Base-by-base conservation (phyloP, 2,888 invertebrate species). In the Matsumyia berberina region DNA sequence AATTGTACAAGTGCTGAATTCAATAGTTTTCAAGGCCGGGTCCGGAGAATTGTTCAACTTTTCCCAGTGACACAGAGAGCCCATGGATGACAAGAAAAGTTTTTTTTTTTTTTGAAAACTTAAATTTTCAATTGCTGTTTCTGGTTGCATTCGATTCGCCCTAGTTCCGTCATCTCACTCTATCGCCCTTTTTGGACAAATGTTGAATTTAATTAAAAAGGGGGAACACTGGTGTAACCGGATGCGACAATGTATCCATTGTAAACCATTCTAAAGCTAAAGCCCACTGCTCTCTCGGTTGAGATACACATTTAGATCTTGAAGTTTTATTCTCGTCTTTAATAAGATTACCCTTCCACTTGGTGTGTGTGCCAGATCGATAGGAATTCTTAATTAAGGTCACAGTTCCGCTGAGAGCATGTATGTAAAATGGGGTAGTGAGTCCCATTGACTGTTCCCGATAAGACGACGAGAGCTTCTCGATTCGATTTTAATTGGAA, bases 341-440 rank as follows among this genome's bases (percentile, higher is more conserved):
- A 62, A 80, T 69, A 55, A 74, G 74, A 80, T 62, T 74, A 53
- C 12, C 51, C 66, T 42, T 17, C 33, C 11, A 29, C 6, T 12
- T 11, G 33, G 24, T 60, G 35, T 66, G 35, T 66, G 42, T 53
- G 33, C 8, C 44, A 67, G 72, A 72, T 78, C 70, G 60, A 66
- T 77, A 8, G 62, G 55, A 39, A 19, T 55, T 72, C 72, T 83
- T 74, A 79, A 79, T 79, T 79, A 79, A 79, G 78, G 78, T 66
- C 78, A 79, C 67, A 77, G 58, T 42, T 44, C 44, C 64, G 55
- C 8, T 46, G 44, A 39, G 37, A 60, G 51, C 57, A n/a, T 24
- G 24, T 1, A 24, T 24, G 24, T 24, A 24, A 4, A 24, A 24
- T 24, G 24, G 24, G 24, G 24, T 11, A 17, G 44, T 42, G 19